Base-by-base conservation (phyloP, 2,113 vertebrate species). In the Murina feae region DNA sequence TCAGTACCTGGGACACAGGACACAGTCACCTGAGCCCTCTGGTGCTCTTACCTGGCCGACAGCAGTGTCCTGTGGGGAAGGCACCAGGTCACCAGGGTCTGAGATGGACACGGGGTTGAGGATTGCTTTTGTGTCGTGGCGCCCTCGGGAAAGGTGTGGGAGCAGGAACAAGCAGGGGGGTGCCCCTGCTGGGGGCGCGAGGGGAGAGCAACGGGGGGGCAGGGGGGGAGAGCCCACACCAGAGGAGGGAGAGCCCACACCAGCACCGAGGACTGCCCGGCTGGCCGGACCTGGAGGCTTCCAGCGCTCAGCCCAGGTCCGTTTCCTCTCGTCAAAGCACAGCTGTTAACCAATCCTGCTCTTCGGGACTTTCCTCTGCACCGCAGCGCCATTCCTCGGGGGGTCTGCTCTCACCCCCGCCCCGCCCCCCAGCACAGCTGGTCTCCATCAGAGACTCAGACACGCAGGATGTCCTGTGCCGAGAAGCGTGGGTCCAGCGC, bases 381-480 rank as follows among this genome's bases (percentile, higher is more conserved):
- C 75, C 51, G 30, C 63, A 37, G 2, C 44, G 69, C 35, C 65
- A 39, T 68, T 58, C 71, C 18, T 42, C 25, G 81, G 58, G 60
- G 68, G 55, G 78, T 30, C 65, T 86, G 37, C 66, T 68, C 32
- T 63, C 25, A 63, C 14, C 42, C 32, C 53, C 55, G 60, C 63
- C 32, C 55, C 25, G 68, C 14, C 42, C 32, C 53, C 55, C 30
- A 95, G 72, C 21, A 25, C 0, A 6, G 39, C 93, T 63, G 65
- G 81, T 74, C n/a, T 82, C 94, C 89, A 82, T 93, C 86, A 79
- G 89, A 68, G 44, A 44, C 42, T 44, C 86, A 75, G 86, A 68
- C 14, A 9, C 37, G 75, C 47, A 85, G 53, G 32, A 28, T 28
- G 11, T 72, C 86, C 21, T 75, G 74, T 66, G 74, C 88, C 21